Evolutionary conservation across 2,113 vertebrate species (phyloP).

Genomic region (Caretta caretta): DNA sequence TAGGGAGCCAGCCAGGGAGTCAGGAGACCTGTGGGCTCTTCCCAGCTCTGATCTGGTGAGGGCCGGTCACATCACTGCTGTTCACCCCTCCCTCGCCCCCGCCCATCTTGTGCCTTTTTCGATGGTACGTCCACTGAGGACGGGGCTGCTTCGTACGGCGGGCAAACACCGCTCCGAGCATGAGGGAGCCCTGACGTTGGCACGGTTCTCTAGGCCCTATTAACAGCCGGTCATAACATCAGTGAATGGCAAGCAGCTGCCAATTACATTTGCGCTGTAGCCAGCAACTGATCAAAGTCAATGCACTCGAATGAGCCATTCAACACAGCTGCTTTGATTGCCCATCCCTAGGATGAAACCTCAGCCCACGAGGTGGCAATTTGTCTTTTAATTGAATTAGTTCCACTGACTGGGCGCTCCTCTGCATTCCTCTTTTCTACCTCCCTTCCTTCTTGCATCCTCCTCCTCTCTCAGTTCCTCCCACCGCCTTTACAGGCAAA

Average conservation of each 20-base stretch:
- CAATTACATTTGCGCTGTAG: neutral
- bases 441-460: neutral
- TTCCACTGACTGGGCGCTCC: neutral
- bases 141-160: neutral
- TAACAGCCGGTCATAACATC: neutral
- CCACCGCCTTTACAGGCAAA: neutral
- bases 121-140: conserved; percentile 21
- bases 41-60: neutral
- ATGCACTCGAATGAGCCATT: neutral
- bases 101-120: neutral
- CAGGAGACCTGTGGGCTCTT: neutral
- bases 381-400: conserved; percentile 14
- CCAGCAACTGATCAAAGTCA: conserved; percentile 59
- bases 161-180: neutral
- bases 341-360: conserved; percentile 1
- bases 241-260: neutral
- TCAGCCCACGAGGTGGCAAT: neutral
- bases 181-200: neutral
- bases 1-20: neutral
- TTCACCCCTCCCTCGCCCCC: neutral
- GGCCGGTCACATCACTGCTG: neutral
- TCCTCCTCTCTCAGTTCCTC: neutral
- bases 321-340: conserved; percentile 19
- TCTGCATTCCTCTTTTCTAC: neutral
- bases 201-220: neutral